Conservation (phyloP, 2,797 vertebrate genomes). For the Percopsis omiscomaycus region DNA sequence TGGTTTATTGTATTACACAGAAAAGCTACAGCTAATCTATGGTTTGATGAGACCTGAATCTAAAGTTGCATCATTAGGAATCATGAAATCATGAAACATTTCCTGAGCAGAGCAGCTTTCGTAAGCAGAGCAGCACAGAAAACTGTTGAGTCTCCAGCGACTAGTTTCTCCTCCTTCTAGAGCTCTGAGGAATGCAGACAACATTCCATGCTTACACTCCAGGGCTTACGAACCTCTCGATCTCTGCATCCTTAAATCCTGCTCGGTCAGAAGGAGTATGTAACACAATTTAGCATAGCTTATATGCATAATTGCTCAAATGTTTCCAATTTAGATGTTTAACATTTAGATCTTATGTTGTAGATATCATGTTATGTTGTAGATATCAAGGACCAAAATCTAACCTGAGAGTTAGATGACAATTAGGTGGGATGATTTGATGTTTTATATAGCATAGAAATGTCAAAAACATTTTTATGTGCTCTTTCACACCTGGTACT, state of each 20-base stretch:
- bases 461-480: no score
- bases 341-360: no score
- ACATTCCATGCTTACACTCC: constrained; percentile 24
- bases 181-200: constrained; percentile 39
- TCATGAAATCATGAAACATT: constrained; percentile 8
- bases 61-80: not conserved
- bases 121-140: constrained; percentile 13
- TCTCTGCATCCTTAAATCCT: constrained; percentile 5
- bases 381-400: no score
- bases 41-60: not conserved
- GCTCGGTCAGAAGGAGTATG: not conserved
- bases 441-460: no score
- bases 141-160: constrained; percentile 19
- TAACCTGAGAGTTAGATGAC: no score
- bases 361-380: no score
- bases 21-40: not conserved
- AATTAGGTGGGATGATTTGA: no score
- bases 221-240: constrained; percentile 15
- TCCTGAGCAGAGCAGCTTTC: constrained; percentile 24
- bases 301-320: not conserved
- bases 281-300: not conserved
- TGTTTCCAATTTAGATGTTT: no score
- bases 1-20: not conserved
- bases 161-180: constrained; percentile 18
- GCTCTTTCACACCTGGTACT: no score